These are phyloP conservation scores for Andinoacara biseriatus DNA, from an alignment of 2,113 vertebrate species.

Conservation along the genomic window DNA sequence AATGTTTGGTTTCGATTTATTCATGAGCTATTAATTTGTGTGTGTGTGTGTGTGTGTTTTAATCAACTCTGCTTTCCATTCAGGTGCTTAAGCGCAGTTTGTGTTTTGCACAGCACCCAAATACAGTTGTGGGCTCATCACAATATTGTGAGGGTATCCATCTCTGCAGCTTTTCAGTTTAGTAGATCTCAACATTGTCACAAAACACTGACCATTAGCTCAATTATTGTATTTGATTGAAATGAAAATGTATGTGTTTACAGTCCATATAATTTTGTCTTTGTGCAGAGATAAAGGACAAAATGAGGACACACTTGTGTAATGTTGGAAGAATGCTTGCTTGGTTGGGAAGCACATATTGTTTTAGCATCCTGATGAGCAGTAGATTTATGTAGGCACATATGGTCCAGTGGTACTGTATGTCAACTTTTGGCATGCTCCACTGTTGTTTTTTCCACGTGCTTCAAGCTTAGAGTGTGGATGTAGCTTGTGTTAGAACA, in stretches of 20 bases:
- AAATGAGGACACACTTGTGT: slow-evolving; percentile 13
- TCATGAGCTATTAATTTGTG: neutral
- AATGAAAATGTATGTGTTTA: neutral
- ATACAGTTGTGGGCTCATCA: neutral
- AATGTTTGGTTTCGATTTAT: neutral
- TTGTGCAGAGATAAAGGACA: neutral
- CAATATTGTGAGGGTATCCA: neutral
- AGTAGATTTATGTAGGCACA: slow-evolving; percentile 52
- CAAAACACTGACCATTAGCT: neutral
- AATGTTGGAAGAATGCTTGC: slow-evolving; percentile 17
- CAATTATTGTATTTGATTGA: neutral
- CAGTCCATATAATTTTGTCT: neutral
- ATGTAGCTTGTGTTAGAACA: slow-evolving; percentile 9
- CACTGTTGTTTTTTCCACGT: slow-evolving; percentile 35
- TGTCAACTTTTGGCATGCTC: slow-evolving; percentile 40
- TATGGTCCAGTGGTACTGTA: slow-evolving; percentile 26
- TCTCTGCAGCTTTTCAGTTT: neutral
- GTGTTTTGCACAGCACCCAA: neutral
- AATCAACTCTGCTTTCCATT: neutral
- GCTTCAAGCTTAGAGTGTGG: neutral
- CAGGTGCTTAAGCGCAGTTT: neutral
- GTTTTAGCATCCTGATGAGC: slow-evolving; percentile 45
- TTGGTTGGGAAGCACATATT: slow-evolving; percentile 27
- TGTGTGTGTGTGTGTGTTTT: too few species aligned
- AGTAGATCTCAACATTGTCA: neutral